Conservation (phyloP, 2,113 vertebrate genomes). For the Drymodes brunneopygia region DNA sequence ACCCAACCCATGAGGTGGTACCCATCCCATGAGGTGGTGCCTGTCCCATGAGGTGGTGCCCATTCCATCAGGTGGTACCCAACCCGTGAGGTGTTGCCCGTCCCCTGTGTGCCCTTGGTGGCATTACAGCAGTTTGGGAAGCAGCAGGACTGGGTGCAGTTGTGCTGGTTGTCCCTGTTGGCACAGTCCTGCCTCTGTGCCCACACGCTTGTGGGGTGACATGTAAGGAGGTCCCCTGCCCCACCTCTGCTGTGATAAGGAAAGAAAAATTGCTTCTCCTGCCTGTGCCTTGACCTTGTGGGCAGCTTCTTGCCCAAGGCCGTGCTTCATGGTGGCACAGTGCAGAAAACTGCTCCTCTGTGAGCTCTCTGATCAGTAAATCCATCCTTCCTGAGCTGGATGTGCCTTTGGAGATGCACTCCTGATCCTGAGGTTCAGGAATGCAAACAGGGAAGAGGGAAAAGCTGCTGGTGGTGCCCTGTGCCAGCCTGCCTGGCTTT, state of each 20-base stretch:
- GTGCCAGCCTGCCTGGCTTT: neutral
- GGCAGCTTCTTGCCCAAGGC: neutral
- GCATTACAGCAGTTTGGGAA: neutral
- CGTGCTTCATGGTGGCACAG: no score
- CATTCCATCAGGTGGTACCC: no score
- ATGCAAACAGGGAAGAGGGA: neutral
- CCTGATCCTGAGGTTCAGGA: neutral
- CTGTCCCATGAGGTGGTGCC: no score
- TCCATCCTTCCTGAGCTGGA: neutral
- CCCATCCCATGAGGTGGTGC: no score
- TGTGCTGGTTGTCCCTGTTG: neutral
- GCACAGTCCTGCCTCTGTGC: fast-evolving
- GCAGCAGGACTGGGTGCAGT: neutral
- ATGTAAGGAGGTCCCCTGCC: neutral
- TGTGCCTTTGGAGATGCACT: neutral
- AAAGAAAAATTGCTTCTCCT: neutral
- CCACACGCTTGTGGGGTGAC: fast-evolving
- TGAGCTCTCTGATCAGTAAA: no score
- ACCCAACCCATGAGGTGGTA: no score
- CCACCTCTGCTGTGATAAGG: neutral
- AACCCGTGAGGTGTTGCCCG: neutral
- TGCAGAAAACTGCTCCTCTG: neutral
- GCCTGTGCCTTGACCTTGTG: neutral
- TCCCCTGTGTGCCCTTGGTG: neutral
- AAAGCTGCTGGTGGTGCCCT: neutral